Evolutionary conservation across 1,140 invertebrate genomes (phyloP).

Genomic region (Oncopodura yosiiana): DNA sequence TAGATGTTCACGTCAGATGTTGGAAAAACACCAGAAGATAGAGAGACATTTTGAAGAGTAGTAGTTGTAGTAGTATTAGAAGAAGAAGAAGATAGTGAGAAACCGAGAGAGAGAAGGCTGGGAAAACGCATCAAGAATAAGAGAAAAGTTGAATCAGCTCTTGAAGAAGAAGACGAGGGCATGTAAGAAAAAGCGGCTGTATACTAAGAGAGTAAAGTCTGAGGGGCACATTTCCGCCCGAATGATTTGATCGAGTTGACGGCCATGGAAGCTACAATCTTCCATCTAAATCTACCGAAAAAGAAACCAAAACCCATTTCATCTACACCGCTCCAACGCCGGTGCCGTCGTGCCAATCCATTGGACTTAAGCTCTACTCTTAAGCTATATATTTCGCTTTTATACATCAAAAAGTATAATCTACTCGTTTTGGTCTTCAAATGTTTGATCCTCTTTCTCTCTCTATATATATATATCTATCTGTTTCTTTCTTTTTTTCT

Average conservation of each 20-base stretch:
- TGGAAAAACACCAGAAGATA: neutral
- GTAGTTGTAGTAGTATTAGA: constrained; percentile 1
- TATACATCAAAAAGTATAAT: constrained; percentile 17
- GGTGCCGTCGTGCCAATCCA: constrained; percentile 11
- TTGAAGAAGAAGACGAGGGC: constrained; percentile 9
- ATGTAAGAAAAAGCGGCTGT: no score
- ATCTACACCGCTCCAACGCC: constrained; percentile 14
- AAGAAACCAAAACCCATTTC: constrained; percentile 29
- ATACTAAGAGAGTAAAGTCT: no score
- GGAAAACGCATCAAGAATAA: constrained; percentile 21
- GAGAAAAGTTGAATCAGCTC: constrained; percentile 14
- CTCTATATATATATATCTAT: neutral
- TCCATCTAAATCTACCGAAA: constrained; percentile 29
- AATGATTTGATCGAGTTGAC: constrained; percentile 32
- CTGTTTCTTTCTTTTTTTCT: constrained; percentile 17
- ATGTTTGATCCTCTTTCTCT: neutral
- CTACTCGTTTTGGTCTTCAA: constrained; percentile 5
- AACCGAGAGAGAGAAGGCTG: no score
- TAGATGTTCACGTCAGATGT: no score
- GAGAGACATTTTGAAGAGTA: neutral
- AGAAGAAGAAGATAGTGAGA: constrained; percentile 6
- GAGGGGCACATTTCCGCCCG: constrained; percentile 23
- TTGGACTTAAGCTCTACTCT: neutral
- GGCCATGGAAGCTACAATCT: constrained; percentile 27
- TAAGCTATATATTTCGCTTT: constrained; percentile 8